Evolutionary conservation across 2,888 invertebrate species (phyloP), one percentile per base, ranked within the genome.

Genomic region (Cephus pulcher): DNA sequence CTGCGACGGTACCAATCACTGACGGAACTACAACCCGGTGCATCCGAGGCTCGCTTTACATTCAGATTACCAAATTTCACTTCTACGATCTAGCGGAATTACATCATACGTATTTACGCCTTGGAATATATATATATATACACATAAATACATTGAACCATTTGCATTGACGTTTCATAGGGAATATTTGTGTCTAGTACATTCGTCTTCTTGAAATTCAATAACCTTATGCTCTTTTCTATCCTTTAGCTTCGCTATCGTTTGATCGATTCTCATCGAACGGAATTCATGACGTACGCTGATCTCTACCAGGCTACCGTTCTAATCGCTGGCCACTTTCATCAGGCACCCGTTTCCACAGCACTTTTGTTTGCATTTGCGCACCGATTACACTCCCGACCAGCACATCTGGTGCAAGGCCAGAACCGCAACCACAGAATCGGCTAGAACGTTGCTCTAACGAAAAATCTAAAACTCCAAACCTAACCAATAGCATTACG

Each of bases 1-100:
- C 69, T n/a, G 23, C 69, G 12, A 34, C 82, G 79, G 82, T 83
- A 80, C 81, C 83, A 86, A 85, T 86, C 84, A 83, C 82, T 81
- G 81, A 78, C 81, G 80, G 83, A 84, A 84, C 82, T 82, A 80
- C 79, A 80, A 84, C 77, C 82, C 78, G 84, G 80, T 83, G 86
- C 84, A 84, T 86, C 34, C 34, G 15, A 34, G 34, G 23, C 3
- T 33, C 73, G 73, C 32, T 33, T 71, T 32, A 71, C 33, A 71
- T 71, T 56, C 9, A 9, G 56, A 56, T 23, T 56, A 56, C 23
- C 56, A 23, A 56, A 56, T 56, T 56, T 56, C 56, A 9, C 23
- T 56, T 56, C 56, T 56, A 56, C 56, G 9, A 23, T 9, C 56
- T 23, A 9, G 2, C 56, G 9, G 23, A 56, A 23, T 56, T 9